Evolutionary conservation across 1,140 invertebrate genomes (phyloP).

Genomic region (Arctopsyche grandis): DNA sequence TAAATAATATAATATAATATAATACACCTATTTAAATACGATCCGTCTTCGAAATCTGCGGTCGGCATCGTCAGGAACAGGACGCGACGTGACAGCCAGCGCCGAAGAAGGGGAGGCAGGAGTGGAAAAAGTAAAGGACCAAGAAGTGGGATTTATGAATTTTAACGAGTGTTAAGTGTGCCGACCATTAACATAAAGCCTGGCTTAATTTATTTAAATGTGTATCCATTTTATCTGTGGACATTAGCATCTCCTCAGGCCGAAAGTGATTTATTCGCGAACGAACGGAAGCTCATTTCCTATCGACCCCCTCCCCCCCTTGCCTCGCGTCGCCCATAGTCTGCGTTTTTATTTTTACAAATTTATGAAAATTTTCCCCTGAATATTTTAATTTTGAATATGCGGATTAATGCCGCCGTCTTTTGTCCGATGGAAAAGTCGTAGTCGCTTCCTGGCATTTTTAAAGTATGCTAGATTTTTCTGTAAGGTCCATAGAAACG

Average conservation of each 20-base stretch:
- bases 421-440: background rate
- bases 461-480: too few species aligned
- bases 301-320: slow-evolving; percentile 15
- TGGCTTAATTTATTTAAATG: slow-evolving; percentile 38
- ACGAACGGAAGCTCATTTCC: slow-evolving; percentile 37
- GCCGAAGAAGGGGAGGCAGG: background rate
- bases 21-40: too few species aligned
- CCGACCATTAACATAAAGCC: slow-evolving; percentile 36
- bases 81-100: background rate
- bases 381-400: slow-evolving; percentile 22
- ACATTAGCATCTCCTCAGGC: slow-evolving; percentile 33
- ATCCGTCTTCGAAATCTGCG: too few species aligned
- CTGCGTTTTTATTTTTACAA: slow-evolving; percentile 25
- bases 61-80: too few species aligned
- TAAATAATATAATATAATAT: too few species aligned
- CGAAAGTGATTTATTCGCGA: slow-evolving; percentile 39
- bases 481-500: too few species aligned
- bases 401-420: background rate
- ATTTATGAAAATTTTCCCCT: slow-evolving; percentile 40
- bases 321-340: background rate
- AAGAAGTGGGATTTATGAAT: slow-evolving; percentile 25
- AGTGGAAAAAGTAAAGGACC: background rate
- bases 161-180: slow-evolving; percentile 32
- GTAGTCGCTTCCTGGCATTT: too few species aligned
- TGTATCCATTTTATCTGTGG: slow-evolving; percentile 40